These are phyloP conservation scores for Sebastes hopkinsi DNA, from an alignment of 2,797 vertebrate species.

Conservation along the genomic window DNA sequence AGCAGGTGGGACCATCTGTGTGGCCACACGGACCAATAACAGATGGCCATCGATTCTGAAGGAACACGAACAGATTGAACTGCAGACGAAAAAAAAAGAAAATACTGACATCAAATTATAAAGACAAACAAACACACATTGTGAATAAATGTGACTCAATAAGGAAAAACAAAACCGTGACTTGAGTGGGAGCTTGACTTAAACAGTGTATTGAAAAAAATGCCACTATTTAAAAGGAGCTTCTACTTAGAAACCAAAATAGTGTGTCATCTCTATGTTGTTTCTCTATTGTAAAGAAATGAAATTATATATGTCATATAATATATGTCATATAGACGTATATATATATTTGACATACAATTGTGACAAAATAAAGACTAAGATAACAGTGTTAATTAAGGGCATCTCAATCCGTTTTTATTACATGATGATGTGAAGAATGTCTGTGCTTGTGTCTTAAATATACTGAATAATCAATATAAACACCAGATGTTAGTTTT, in stretches of 20 bases:
- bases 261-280: conserved; percentile 90
- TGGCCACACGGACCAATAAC: conserved; percentile 73
- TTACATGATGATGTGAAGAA: neutral
- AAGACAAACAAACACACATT: conserved; percentile 77
- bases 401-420: conserved; percentile 51
- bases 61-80: conserved; percentile 70
- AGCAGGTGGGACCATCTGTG: conserved; percentile 64
- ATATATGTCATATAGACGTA: conserved; percentile 87
- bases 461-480: neutral
- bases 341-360: conserved; percentile 87
- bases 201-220: conserved; percentile 78
- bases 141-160: conserved; percentile 83
- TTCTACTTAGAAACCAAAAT: conserved; percentile 91
- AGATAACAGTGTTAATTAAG: conserved; percentile 80
- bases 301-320: conserved; percentile 86
- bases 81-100: conserved; percentile 59
- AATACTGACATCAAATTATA: conserved; percentile 65
- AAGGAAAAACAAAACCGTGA: conserved; percentile 75
- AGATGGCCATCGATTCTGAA: conserved; percentile 60
- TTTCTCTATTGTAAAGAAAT: conserved; percentile 90
- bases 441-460: neutral
- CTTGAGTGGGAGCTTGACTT: conserved; percentile 81
- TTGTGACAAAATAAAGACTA: conserved; percentile 88
- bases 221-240: conserved; percentile 88
- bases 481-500: neutral